Conservation (phyloP, 1,140 invertebrate species). For the Drosophila neocordata region DNA sequence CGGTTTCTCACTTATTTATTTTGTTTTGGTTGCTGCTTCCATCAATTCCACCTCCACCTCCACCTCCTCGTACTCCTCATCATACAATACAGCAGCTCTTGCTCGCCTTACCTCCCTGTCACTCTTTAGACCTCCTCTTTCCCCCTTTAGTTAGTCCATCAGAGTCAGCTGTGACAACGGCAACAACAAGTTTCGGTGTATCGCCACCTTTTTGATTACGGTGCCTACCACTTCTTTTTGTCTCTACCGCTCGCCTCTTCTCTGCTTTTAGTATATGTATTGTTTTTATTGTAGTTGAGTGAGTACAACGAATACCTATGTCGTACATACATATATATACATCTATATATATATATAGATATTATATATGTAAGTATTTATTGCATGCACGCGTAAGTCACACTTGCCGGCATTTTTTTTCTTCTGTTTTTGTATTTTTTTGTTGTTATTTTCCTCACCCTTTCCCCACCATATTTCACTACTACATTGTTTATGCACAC, state of each 20-base stretch:
- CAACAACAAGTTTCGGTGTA: slow-evolving; percentile 59
- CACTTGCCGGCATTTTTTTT: slow-evolving; percentile 54
- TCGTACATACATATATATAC: slow-evolving; percentile 4
- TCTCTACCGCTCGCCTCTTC: slow-evolving; percentile 7
- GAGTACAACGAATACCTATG: slow-evolving; percentile 22
- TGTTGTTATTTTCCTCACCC: neutral
- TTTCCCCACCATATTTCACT: neutral
- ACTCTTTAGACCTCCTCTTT: neutral
- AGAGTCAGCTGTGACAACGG: slow-evolving; percentile 55
- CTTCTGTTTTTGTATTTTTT: slow-evolving; percentile 25
- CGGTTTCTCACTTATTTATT: slow-evolving; percentile 54
- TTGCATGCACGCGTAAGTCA: slow-evolving; percentile 60
- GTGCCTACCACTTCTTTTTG: slow-evolving; percentile 46
- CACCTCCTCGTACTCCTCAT: slow-evolving; percentile 7
- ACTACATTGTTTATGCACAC: slow-evolving; percentile 42
- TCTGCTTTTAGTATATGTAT: slow-evolving; percentile 30
- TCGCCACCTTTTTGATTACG: slow-evolving; percentile 54
- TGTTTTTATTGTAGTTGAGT: neutral
- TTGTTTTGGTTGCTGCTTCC: slow-evolving; percentile 62
- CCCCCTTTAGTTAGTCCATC: slow-evolving; percentile 12
- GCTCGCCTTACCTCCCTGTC: slow-evolving; percentile 10
- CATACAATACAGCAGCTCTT: slow-evolving; percentile 11
- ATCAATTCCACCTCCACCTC: slow-evolving; percentile 13
- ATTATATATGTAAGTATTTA: slow-evolving; percentile 36
- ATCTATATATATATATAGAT: neutral